These are phyloP conservation scores for Mormyrus proboscirostris DNA, from an alignment of 2,797 vertebrate species.

Conservation along the genomic window DNA sequence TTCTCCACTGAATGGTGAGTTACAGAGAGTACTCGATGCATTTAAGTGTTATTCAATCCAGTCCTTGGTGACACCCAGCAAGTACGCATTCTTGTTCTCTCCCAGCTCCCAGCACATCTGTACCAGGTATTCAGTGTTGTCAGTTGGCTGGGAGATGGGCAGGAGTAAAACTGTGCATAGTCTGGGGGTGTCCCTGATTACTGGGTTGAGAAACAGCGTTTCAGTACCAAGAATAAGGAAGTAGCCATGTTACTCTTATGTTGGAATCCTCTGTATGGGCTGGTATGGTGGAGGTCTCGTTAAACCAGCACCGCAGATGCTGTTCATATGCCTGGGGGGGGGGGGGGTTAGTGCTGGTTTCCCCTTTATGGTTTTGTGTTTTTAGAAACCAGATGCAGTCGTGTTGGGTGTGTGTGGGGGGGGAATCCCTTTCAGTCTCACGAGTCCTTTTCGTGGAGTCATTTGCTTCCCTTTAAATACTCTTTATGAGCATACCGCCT, in stretches of 20 bases:
- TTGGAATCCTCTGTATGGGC: neutral
- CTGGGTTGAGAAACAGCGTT: neutral
- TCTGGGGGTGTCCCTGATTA: neutral
- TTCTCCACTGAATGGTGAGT: neutral
- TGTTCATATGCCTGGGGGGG: neutral
- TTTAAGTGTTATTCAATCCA: neutral
- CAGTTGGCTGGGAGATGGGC: neutral
- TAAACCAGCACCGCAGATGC: neutral
- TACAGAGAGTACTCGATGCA: neutral
- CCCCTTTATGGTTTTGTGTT: neutral
- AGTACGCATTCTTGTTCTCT: neutral
- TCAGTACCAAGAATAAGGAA: neutral
- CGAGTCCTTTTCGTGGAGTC: neutral
- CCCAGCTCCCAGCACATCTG: neutral
- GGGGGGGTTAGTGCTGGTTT: neutral
- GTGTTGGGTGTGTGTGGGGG: neutral
- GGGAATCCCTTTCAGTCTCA: neutral
- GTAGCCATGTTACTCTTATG: neutral
- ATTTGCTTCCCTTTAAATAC: neutral
- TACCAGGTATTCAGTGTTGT: neutral
- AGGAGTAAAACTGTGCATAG: neutral
- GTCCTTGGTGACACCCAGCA: neutral
- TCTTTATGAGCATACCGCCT: neutral
- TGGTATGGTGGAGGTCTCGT: neutral
- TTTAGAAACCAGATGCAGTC: neutral